Evolutionary conservation across 2,797 vertebrate species (phyloP).

Genomic region (Muscicapa comitata): DNA sequence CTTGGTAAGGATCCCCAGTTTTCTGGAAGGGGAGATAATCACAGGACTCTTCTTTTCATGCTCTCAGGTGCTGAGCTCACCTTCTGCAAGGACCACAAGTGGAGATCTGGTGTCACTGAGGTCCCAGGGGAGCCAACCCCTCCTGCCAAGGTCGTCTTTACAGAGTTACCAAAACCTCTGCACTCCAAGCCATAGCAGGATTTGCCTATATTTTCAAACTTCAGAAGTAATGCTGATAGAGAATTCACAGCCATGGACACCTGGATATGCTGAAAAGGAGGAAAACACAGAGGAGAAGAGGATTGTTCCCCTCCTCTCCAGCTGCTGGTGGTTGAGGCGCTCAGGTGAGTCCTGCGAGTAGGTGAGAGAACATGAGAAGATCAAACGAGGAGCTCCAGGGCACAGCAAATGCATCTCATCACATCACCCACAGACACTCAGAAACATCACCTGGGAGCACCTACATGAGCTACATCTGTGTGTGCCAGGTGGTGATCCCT

Average conservation of each 20-base stretch:
- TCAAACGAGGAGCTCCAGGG: background rate
- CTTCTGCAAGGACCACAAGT: background rate
- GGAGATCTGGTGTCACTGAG: background rate
- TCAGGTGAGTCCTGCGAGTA: background rate
- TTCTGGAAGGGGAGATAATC: background rate
- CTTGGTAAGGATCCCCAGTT: background rate
- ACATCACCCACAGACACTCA: background rate
- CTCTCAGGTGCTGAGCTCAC: background rate
- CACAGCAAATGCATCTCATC: background rate
- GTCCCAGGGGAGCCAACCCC: background rate
- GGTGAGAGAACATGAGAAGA: background rate
- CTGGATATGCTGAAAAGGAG: background rate
- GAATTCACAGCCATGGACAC: background rate
- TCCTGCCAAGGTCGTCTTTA: background rate
- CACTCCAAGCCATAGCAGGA: background rate
- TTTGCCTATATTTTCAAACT: background rate
- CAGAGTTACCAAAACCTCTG: background rate
- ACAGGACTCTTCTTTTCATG: background rate
- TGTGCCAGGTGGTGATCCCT: background rate
- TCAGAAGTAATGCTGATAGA: accelerated
- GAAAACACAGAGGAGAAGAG: background rate
- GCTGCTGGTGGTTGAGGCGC: background rate
- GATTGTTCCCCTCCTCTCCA: background rate
- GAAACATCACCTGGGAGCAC: background rate
- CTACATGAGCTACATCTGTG: background rate